These are phyloP conservation scores for Lacanobia oleracea DNA, from an alignment of 2,888 invertebrate genomes.

Conservation along the genomic window DNA sequence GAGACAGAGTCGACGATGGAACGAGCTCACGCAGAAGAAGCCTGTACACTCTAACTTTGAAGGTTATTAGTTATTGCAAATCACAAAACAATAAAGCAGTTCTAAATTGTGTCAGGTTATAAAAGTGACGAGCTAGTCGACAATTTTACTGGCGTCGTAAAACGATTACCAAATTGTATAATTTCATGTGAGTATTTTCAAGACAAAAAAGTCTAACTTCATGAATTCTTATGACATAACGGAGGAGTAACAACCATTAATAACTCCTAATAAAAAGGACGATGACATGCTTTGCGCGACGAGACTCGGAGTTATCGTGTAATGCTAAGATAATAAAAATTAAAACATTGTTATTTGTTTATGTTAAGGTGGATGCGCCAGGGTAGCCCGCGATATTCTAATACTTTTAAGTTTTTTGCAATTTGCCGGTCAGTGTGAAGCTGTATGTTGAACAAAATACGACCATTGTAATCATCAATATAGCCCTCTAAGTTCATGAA, in stretches of 20 bases:
- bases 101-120: slow-evolving; percentile 1
- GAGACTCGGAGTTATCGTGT: not conserved
- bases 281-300: slow-evolving; percentile 20
- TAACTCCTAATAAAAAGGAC: slow-evolving; percentile 31
- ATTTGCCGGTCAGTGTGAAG: too few relatives aligned
- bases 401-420: too few relatives aligned
- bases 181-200: not conserved
- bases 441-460: too few relatives aligned
- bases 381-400: too few relatives aligned
- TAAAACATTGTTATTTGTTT: slow-evolving; percentile 15
- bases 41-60: too few relatives aligned
- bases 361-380: too few relatives aligned
- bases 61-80: not conserved
- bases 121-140: slow-evolving; percentile 10
- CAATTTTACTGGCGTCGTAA: slow-evolving; percentile 25
- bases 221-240: slow-evolving; percentile 22
- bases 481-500: too few relatives aligned
- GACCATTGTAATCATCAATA: too few relatives aligned
- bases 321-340: slow-evolving; percentile 4
- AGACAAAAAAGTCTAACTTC: slow-evolving; percentile 1
- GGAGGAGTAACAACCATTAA: slow-evolving; percentile 4
- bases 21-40: too few relatives aligned
- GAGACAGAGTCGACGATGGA: too few relatives aligned
- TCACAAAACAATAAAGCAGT: slow-evolving; percentile 4
- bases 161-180: slow-evolving; percentile 22